Evolutionary conservation across 2,797 vertebrate genomes (phyloP).

Genomic region (Cygnus olor): DNA sequence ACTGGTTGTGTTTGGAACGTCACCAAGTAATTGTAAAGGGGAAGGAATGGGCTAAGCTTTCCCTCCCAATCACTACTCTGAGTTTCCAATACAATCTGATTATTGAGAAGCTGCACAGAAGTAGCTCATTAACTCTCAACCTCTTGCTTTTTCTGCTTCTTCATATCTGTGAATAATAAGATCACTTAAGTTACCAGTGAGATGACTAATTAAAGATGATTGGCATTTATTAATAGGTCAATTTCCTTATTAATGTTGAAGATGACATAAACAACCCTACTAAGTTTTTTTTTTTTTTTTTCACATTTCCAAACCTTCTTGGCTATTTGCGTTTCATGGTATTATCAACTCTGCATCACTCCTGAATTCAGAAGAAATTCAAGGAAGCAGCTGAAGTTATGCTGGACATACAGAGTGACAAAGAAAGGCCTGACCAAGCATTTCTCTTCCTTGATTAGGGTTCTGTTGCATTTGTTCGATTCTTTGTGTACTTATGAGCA

Average conservation of each 20-base stretch:
- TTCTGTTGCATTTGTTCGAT: background rate
- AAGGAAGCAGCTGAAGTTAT: background rate
- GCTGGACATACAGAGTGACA: background rate
- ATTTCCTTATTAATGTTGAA: background rate
- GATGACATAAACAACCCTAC: background rate
- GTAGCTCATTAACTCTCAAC: background rate
- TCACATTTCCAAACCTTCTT: background rate
- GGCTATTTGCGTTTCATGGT: background rate
- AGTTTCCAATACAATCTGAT: background rate
- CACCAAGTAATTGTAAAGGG: background rate
- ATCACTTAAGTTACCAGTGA: background rate
- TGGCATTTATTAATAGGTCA: conserved; percentile 1
- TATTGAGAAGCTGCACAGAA: background rate
- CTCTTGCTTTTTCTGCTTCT: background rate
- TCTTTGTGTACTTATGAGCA: background rate
- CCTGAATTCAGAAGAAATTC: background rate
- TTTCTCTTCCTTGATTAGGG: background rate
- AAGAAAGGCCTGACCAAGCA: background rate
- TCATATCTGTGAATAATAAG: background rate
- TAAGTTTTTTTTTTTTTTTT: background rate
- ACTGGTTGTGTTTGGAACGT: background rate
- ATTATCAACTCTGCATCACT: background rate
- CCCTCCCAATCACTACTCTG: background rate
- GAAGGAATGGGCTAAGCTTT: background rate
- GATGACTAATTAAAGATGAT: conserved; percentile 8